These are phyloP conservation scores for Patiria miniata DNA, from an alignment of 35 echinoderm and acorn worm species.

Conservation along the genomic window DNA sequence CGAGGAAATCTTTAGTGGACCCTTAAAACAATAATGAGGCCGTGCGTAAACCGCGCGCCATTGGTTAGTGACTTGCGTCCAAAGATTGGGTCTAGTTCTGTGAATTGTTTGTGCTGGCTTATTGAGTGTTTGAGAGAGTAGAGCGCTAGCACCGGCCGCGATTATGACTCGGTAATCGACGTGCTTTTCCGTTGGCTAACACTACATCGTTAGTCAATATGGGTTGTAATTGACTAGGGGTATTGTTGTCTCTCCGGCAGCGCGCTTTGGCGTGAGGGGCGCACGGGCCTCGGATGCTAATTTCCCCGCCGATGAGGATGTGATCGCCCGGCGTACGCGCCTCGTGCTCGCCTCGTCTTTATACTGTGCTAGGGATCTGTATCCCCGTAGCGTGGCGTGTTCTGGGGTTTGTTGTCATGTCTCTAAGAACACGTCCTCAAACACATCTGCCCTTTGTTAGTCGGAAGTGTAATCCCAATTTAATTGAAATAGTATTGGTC, in stretches of 20 bases:
- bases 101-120: constrained; percentile 14
- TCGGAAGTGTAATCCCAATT: constrained; percentile 33
- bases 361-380: too few species aligned
- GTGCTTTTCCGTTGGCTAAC: constrained; percentile 25
- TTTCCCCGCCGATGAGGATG: not conserved
- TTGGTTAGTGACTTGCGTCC: not conserved
- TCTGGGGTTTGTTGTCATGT: not conserved
- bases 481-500: constrained; percentile 26
- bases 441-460: constrained; percentile 26
- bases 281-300: constrained; percentile 21
- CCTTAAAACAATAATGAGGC: constrained; percentile 20
- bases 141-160: not conserved
- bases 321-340: not conserved
- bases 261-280: constrained; percentile 6
- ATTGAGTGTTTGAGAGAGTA: constrained; percentile 15
- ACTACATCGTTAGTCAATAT: constrained; percentile 12
- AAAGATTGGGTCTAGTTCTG: not conserved
- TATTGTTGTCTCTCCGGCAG: constrained; percentile 11
- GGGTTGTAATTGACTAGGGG: constrained; percentile 10
- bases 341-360: not conserved
- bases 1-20: constrained; percentile 2
- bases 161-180: constrained; percentile 23
- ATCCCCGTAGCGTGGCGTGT: too few species aligned
- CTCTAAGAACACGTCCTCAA: constrained; percentile 19
- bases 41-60: not conserved